A percentile compares a stretch with the other conserved stretches of the same genome.
These are phyloP conservation scores for Ciconia stormi DNA, from an alignment of 2,113 vertebrate genomes.

Conservation along the genomic window DNA sequence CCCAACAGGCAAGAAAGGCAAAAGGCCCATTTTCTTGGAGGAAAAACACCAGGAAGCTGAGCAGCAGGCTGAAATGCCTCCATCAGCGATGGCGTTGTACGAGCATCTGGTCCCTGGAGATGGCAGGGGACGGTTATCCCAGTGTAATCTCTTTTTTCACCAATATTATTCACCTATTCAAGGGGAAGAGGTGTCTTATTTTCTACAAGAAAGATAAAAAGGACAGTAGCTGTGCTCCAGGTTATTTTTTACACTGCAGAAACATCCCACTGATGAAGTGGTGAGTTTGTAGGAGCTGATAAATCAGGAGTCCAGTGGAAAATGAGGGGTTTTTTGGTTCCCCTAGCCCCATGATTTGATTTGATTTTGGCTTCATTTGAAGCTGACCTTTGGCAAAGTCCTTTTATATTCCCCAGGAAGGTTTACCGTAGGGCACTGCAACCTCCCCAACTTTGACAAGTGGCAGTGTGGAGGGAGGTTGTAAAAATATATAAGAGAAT, in stretches of 20 bases:
- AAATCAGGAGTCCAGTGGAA: neutral
- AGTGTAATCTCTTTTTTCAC: neutral
- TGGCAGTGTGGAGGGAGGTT: neutral
- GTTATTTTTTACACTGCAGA: neutral
- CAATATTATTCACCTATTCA: neutral
- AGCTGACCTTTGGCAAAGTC: neutral
- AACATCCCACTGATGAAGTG: neutral
- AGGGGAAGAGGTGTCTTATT: neutral
- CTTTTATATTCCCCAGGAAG: neutral
- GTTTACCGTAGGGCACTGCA: neutral
- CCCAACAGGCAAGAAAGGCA: neutral
- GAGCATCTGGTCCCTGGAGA: neutral
- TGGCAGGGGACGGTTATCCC: neutral
- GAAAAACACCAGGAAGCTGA: neutral
- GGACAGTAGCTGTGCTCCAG: neutral
- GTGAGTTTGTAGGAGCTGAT: neutral
- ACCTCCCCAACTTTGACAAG: neutral
- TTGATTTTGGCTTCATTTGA: slow-evolving; percentile 7
- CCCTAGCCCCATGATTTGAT: neutral
- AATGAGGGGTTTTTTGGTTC: neutral
- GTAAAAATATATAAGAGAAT: neutral
- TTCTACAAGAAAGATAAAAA: neutral
- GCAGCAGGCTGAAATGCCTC: neutral
- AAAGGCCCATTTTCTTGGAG: neutral
- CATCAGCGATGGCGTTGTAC: neutral